Percentiles rank a stretch among this genome's conserved stretches.
phyloP scores from a whole-genome alignment of 2,113 vertebrate genomes.

The Anguilla japonica region DNA sequence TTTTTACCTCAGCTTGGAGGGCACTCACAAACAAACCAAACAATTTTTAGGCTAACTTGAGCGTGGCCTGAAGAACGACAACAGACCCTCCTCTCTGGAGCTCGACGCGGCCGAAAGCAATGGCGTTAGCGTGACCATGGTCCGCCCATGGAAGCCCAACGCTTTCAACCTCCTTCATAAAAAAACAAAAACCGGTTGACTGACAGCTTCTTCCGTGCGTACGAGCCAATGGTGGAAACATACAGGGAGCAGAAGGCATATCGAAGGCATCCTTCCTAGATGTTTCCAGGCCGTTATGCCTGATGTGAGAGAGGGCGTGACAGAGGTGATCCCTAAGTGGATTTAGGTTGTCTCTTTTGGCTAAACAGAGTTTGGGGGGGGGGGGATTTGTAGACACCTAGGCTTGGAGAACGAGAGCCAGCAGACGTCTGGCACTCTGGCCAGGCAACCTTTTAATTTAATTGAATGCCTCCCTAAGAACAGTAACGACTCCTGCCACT shows the following conservation, averaged over 20 bases:
- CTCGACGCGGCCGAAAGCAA: conserved; percentile 40
- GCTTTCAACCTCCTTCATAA: conserved; percentile 35
- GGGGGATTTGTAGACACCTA: background rate
- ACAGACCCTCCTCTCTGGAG: conserved; percentile 12
- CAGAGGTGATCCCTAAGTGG: background rate
- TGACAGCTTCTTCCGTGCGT: background rate
- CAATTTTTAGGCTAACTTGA: background rate
- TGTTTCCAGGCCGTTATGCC: background rate
- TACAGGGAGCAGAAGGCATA: background rate
- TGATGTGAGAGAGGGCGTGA: background rate
- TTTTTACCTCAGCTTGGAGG: background rate
- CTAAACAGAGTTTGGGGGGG: background rate
- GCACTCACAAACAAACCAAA: background rate
- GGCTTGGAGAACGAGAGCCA: background rate
- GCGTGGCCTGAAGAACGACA: background rate
- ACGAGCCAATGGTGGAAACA: too few species aligned
- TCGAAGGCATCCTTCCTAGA: background rate
- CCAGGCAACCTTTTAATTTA: conserved; percentile 6
- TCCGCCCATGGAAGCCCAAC: conserved; percentile 5
- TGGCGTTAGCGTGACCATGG: conserved; percentile 43
- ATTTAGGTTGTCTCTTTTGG: background rate
- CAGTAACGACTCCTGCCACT: background rate
- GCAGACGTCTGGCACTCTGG: background rate
- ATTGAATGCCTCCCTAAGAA: conserved; percentile 13
- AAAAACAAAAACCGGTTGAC: conserved; percentile 4